Percentiles rank a stretch among this genome's conserved stretches.
phyloP scores from a whole-genome alignment of 2,888 invertebrate species.

The Malthinus flaveolus region DNA sequence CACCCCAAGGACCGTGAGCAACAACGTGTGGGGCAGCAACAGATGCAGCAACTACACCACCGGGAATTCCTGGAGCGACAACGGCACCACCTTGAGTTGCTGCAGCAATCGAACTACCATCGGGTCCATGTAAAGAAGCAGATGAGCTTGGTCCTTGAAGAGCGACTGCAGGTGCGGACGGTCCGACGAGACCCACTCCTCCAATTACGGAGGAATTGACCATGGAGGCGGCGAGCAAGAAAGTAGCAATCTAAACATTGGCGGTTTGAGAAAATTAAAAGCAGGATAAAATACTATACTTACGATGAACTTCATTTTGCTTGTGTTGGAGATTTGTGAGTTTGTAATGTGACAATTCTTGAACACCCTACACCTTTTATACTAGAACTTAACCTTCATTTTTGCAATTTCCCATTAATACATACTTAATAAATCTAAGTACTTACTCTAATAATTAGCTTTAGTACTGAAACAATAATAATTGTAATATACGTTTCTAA shows the following conservation, averaged over 20 bases:
- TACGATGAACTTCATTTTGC: constrained; percentile 28
- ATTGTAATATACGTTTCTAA: constrained; percentile 3
- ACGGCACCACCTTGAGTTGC: constrained; percentile 44
- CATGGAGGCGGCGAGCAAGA: constrained; percentile 14
- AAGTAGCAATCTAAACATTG: constrained; percentile 8
- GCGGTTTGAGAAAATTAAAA: too few relatives aligned
- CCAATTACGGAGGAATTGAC: constrained; percentile 13
- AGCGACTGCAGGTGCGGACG: constrained; percentile 27
- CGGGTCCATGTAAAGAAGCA: constrained; percentile 35
- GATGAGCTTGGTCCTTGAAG: constrained; percentile 32
- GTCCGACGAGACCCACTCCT: constrained; percentile 34
- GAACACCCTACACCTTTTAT: constrained; percentile 25
- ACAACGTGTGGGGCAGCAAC: constrained; percentile 33
- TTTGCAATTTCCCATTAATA: constrained; percentile 12
- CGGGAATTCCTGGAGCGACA: constrained; percentile 36
- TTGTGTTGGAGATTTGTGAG: not conserved
- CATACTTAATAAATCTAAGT: constrained; percentile 9
- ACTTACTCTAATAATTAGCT: constrained; percentile 8
- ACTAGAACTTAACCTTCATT: constrained; percentile 23
- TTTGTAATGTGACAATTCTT: constrained; percentile 11
- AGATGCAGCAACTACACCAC: constrained; percentile 37
- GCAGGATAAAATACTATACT: not conserved
- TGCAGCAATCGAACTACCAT: constrained; percentile 54
- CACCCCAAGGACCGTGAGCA: constrained; percentile 27
- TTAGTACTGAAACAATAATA: constrained; percentile 13